phyloP scores from a whole-genome alignment of 1,140 invertebrate species.

The Solenopsis fugax region DNA sequence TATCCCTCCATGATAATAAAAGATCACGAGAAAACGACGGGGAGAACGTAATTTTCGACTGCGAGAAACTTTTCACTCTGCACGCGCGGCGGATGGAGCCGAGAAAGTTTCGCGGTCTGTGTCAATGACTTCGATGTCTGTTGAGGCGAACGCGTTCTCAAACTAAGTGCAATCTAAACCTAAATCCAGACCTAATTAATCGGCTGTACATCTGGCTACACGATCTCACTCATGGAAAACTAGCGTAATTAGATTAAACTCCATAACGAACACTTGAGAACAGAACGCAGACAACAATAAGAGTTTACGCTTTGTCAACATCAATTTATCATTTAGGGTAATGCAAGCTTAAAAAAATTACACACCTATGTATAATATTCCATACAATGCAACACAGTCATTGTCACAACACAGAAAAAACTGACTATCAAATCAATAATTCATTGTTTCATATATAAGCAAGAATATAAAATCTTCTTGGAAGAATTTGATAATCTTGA shows the following conservation, averaged over 20 bases:
- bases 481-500: too few relatives aligned
- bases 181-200: constrained; percentile 37
- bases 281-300: not conserved
- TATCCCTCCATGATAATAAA: constrained; percentile 26
- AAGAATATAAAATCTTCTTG: too few relatives aligned
- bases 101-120: constrained; percentile 33
- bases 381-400: not conserved
- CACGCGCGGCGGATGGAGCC: not conserved
- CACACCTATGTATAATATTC: not conserved
- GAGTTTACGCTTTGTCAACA: not conserved
- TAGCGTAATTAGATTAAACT: constrained; percentile 44
- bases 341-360: not conserved
- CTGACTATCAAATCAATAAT: too few relatives aligned
- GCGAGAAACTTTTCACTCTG: constrained; percentile 30
- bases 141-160: not conserved
- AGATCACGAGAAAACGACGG: not conserved
- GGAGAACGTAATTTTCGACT: constrained; percentile 18
- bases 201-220: not conserved
- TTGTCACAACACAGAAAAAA: too few relatives aligned
- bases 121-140: not conserved
- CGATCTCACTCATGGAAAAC: not conserved
- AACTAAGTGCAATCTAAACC: constrained; percentile 23
- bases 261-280: constrained; percentile 25
- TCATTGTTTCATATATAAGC: too few relatives aligned
- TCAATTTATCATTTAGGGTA: constrained; percentile 1